phyloP scores from a whole-genome alignment of 2,888 invertebrate species.

The Noctua janthina region DNA sequence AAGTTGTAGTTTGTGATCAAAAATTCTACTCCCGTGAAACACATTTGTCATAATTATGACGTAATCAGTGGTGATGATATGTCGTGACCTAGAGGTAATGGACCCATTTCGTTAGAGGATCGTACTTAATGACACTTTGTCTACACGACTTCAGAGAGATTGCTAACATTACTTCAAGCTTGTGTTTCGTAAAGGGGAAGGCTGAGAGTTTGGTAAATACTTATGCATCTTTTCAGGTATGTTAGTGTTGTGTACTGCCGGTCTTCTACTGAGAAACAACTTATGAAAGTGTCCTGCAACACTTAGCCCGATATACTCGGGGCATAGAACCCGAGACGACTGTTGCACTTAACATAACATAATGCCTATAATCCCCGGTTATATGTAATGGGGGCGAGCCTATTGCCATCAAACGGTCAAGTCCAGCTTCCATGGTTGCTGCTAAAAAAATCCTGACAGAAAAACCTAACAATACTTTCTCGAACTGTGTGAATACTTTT shows the following conservation, averaged over 20 bases:
- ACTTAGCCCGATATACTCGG: not conserved
- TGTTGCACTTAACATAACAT: not conserved
- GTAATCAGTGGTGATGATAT: conserved; percentile 4
- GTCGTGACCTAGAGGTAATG: not conserved
- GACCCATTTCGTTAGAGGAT: not conserved
- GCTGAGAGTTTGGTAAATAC: not conserved
- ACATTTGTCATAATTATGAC: conserved; percentile 18
- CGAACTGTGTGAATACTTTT: not conserved
- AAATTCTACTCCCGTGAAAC: conserved; percentile 7
- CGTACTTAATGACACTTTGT: conserved; percentile 6
- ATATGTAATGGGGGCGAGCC: not conserved
- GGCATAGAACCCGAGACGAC: not conserved
- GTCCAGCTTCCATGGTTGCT: not conserved
- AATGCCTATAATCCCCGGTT: not conserved
- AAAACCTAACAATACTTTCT: not conserved
- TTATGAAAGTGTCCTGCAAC: not conserved
- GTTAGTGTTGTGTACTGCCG: not conserved
- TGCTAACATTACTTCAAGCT: not conserved
- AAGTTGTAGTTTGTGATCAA: conserved; percentile 6
- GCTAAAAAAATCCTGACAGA: not conserved
- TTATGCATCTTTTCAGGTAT: not conserved
- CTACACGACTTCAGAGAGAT: not conserved
- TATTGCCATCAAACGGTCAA: not conserved
- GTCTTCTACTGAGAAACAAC: not conserved
- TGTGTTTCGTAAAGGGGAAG: not conserved